phyloP scores from a whole-genome alignment of 2,888 invertebrate species.

The Aphrophora alni region DNA sequence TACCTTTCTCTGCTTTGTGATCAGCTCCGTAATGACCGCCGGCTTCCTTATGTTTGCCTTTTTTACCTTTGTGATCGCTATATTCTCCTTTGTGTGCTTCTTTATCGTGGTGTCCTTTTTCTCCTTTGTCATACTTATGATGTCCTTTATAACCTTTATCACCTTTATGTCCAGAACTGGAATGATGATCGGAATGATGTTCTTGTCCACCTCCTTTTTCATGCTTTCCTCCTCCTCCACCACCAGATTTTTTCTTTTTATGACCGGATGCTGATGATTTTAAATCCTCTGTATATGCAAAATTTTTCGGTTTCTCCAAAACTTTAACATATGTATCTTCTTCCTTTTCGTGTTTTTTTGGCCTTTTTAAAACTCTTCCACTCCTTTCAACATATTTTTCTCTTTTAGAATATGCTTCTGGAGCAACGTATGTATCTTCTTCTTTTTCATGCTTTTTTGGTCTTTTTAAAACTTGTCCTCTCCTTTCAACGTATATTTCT shows the following conservation, averaged over 20 bases:
- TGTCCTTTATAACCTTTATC: conserved; percentile 70
- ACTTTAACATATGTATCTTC: conserved; percentile 28
- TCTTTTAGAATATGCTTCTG: conserved; percentile 37
- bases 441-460: not conserved
- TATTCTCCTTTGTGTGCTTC: conserved; percentile 69
- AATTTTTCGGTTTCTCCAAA: conserved; percentile 24
- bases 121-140: conserved; percentile 68
- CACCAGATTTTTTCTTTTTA: conserved; percentile 1
- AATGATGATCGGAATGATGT: conserved; percentile 63
- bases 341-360: conserved; percentile 33
- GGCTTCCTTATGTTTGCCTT: conserved; percentile 68
- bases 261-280: conserved; percentile 25
- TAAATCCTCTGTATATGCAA: conserved; percentile 28
- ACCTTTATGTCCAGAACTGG: conserved; percentile 65
- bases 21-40: conserved; percentile 70
- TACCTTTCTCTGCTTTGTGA: conserved; percentile 71
- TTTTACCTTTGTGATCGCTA: conserved; percentile 67
- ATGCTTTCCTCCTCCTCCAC: conserved; percentile 40
- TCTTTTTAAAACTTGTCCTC: not conserved
- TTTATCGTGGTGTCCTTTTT: conserved; percentile 72
- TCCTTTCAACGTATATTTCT: conserved; percentile 22
- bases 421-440: not conserved
- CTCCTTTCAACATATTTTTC: conserved; percentile 21
- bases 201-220: conserved; percentile 64
- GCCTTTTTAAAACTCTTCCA: conserved; percentile 18